A percentile compares a stretch with the other conserved stretches of the same genome.
Conservation (phyloP, 1,140 invertebrate genomes). For the Macrosteles quadrilineatus region DNA sequence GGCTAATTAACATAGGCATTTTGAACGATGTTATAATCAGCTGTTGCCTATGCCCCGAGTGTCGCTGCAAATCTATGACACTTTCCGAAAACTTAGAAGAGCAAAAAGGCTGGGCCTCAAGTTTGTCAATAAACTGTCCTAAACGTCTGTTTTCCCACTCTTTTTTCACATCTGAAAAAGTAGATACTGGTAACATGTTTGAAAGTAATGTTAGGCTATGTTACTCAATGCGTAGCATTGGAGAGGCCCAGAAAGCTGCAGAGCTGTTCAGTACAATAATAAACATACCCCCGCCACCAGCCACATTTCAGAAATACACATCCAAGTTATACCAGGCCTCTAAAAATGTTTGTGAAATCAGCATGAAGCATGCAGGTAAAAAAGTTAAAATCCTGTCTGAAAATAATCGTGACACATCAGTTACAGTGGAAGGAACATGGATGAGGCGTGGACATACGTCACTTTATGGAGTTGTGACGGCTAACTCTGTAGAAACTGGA, state of each 20-base stretch:
- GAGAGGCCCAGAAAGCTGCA: constrained; percentile 6
- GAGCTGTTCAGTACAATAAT: constrained; percentile 4
- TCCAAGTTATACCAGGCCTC: constrained; percentile 1
- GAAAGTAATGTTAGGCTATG: constrained; percentile 9
- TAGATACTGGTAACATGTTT: neutral
- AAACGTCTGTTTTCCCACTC: neutral
- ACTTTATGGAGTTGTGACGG: neutral
- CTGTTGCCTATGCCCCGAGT: too few species aligned
- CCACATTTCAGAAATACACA: constrained; percentile 1
- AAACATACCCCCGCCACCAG: constrained; percentile 4
- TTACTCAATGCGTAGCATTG: neutral
- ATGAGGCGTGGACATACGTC: constrained; percentile 9
- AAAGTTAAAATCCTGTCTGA: neutral
- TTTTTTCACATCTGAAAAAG: neutral
- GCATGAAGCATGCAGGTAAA: constrained; percentile 1
- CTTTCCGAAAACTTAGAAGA: neutral
- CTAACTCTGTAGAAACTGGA: neutral
- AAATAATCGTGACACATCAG: constrained; percentile 11
- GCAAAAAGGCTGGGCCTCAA: neutral
- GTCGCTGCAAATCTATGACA: neutral
- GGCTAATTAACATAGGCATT: too few species aligned
- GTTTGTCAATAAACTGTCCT: neutral
- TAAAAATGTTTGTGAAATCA: neutral
- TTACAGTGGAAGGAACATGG: constrained; percentile 6
- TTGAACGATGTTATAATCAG: too few species aligned